Base-by-base conservation (phyloP, 2,113 vertebrate genomes). In the Megaceryle maxima region DNA sequence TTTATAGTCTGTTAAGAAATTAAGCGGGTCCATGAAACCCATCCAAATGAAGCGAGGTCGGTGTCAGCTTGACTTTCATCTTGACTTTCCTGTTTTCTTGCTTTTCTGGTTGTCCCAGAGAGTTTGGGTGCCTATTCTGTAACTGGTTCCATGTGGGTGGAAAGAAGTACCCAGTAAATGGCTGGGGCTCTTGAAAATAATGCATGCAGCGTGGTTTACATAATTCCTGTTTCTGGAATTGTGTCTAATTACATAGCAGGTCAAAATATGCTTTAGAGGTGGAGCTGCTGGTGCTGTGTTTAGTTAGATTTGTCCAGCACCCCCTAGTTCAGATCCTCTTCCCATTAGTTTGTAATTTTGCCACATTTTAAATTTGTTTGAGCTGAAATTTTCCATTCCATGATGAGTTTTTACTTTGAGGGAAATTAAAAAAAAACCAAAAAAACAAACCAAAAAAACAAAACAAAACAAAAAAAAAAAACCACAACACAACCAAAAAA, bases 181-280 rank as follows among this genome's bases (percentile, higher is more conserved):
- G 62, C 73, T 92, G 89, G 66, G 77, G 44, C 51, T 87, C 64
- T 87, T 84, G 89, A 72, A 87, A 92, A 78, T 88, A 79, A 82
- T 86, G 21, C 83, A 84, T 91, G 63, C 12, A 9, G 56, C 26
- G 93, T 76, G 93, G 95, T 96, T 97, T 92, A 50, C 51, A 62
- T 64, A 83, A 91, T 90, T 92, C 66, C 53, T 62, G 87, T 76
- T 82, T 89, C 87, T 82, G 93, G 93, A 89, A 69, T 92, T 74
- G n/a, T 89, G 87, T 94, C 78, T 87, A 56, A 66, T 94, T 87
- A 85, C 24, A 4, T 43, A 94, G 89, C 3, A 13, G 90, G 87
- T 96, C 93, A 53, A 95, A 96, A 83, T 85, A 92, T 82, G 91
- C 84, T 79, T 89, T 69, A 39, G 95, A 87, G 95, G 84, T 87